Conservation (phyloP, 1,140 invertebrate species). For the Drosophila parabipectinata region DNA sequence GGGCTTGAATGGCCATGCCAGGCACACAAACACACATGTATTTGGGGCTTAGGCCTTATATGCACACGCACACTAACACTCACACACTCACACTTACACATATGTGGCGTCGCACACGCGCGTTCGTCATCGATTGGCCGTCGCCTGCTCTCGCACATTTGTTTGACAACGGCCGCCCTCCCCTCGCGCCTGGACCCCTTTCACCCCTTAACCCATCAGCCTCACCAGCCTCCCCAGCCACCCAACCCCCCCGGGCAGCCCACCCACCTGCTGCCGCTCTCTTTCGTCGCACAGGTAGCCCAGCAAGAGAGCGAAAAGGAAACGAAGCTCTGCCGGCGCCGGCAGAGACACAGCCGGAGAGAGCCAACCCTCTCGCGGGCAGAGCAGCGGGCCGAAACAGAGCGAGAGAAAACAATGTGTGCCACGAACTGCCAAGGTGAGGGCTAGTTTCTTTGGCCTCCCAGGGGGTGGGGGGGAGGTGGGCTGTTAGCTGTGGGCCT, state of each 20-base stretch:
- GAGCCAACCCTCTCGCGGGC: conserved; percentile 30
- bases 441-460: conserved; percentile 17
- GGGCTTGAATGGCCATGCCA: background rate
- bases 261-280: conserved; percentile 50
- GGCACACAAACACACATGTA: conserved; percentile 63
- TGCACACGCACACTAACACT: conserved; percentile 44
- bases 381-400: conserved; percentile 4
- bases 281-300: conserved; percentile 64
- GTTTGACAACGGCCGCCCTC: conserved; percentile 41
- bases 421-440: conserved; percentile 55
- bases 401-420: conserved; percentile 46
- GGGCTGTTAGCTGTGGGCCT: background rate
- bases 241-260: conserved; percentile 5
- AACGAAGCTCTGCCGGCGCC: conserved; percentile 14
- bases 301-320: conserved; percentile 32
- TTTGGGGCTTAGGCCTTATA: conserved; percentile 52
- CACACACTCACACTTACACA: conserved; percentile 34
- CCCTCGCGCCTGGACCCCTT: conserved; percentile 6
- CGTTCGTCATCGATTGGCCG: conserved; percentile 76
- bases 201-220: conserved; percentile 10
- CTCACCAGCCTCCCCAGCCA: background rate
- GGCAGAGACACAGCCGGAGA: conserved; percentile 12
- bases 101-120: conserved; percentile 72
- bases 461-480: background rate
- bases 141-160: conserved; percentile 67